These are phyloP conservation scores for Eugnorisma glareosa DNA, from an alignment of 2,888 invertebrate species.

Conservation along the genomic window DNA sequence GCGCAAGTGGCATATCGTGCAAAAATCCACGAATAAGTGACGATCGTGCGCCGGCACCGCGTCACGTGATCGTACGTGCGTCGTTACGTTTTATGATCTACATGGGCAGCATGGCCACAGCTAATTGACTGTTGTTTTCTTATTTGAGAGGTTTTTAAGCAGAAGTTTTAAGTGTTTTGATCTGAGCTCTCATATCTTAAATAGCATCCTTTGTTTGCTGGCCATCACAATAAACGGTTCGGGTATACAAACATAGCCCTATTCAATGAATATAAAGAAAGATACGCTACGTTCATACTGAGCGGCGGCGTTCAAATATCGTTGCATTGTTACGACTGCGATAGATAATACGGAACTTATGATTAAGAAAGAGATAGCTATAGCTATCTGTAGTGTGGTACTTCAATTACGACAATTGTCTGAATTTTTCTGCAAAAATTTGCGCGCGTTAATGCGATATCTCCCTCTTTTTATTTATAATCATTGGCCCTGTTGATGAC, in stretches of 20 bases:
- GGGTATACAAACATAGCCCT: neutral
- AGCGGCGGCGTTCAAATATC: too few species aligned
- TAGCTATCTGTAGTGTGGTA: too few species aligned
- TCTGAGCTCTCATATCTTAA: neutral
- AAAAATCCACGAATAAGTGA: slow-evolving; percentile 79
- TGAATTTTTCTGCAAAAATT: too few species aligned
- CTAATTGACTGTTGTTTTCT: slow-evolving; percentile 49
- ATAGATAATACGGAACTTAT: too few species aligned
- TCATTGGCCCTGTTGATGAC: neutral
- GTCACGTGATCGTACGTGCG: slow-evolving; percentile 59
- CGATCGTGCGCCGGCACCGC: slow-evolving; percentile 52
- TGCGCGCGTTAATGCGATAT: too few species aligned
- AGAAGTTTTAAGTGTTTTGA: slow-evolving; percentile 3
- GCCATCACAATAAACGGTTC: neutral
- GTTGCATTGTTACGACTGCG: too few species aligned
- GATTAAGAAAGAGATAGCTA: too few species aligned
- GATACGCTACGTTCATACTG: too few species aligned
- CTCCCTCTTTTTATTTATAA: too few species aligned
- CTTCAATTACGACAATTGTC: too few species aligned
- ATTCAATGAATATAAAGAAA: too few species aligned
- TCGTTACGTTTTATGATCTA: slow-evolving; percentile 63
- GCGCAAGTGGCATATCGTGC: slow-evolving; percentile 78
- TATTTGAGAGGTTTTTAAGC: slow-evolving; percentile 22
- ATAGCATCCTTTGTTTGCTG: neutral
- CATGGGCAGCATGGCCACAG: slow-evolving; percentile 19